These are phyloP conservation scores for Amphipyra berbera DNA, from an alignment of 2,888 invertebrate species.

Conservation along the genomic window DNA sequence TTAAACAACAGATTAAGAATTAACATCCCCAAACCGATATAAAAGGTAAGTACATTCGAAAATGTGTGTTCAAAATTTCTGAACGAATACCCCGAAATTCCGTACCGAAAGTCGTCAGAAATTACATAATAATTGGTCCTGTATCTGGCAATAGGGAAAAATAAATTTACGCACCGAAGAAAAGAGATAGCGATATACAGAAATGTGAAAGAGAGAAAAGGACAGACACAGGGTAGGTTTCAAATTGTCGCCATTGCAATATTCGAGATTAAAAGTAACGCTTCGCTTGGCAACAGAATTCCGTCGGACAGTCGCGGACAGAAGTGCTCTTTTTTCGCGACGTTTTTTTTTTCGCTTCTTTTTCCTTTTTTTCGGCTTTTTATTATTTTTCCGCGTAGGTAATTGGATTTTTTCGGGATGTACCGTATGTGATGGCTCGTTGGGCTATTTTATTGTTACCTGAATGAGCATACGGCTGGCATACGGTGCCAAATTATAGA, in stretches of 20 bases:
- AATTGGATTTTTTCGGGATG: conserved; percentile 61
- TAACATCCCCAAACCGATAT: conserved; percentile 35
- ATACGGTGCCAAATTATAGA: conserved; percentile 55
- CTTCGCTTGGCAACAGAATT: conserved; percentile 81
- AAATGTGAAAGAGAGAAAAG: conserved; percentile 46
- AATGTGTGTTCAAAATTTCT: conserved; percentile 43
- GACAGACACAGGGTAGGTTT: conserved; percentile 68
- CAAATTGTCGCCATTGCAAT: conserved; percentile 85
- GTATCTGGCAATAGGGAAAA: conserved; percentile 58
- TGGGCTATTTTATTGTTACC: conserved; percentile 55
- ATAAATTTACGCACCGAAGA: conserved; percentile 60
- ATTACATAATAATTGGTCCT: conserved; percentile 60
- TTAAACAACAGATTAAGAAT: conserved; percentile 38
- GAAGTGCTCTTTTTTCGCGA: conserved; percentile 59
- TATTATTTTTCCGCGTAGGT: conserved; percentile 58
- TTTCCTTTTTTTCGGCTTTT: conserved; percentile 40
- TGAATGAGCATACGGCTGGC: conserved; percentile 35
- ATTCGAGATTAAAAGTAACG: conserved; percentile 88
- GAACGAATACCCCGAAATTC: conserved; percentile 38
- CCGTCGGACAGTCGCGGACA: conserved; percentile 69
- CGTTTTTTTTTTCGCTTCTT: conserved; percentile 22
- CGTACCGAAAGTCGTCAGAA: conserved; percentile 45
- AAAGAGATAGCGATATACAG: conserved; percentile 46
- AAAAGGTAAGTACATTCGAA: conserved; percentile 36
- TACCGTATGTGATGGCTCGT: conserved; percentile 57